Evolutionary conservation across 2,113 vertebrate species (phyloP), one percentile per base, ranked within the genome.

Genomic region (Vimba vimba): DNA sequence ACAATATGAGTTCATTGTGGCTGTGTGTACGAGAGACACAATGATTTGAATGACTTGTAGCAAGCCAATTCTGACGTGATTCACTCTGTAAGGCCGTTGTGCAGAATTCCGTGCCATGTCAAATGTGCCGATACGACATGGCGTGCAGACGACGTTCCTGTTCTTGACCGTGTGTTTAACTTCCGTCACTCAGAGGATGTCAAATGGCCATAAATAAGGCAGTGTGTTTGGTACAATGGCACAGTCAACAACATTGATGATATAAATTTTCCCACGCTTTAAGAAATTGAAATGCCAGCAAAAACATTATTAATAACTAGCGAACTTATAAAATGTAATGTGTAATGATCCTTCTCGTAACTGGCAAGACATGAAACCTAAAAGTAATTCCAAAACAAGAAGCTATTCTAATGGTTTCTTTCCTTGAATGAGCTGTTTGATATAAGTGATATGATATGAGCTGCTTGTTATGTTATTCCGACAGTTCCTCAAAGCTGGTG

Each of bases 111-210:
- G 1, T 4, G 19, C 27, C 75, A 21, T 36, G 75, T 45, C 33
- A 64, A 39, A 86, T n/a, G 64, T 55, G 55, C 82, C 83, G 79
- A 74, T 36, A 64, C 43, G 25, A 69, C 45, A 77, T 88, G 83
- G 69, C 85, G 84, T 88, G 86, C 71, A 88, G 86, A 88, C 85
- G 21, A 43, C 25, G 75, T 90, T 90, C 86, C 88, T 88, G 87
- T 90, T 77, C 79, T 59, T 83, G 52, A 79, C 25, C 21, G 81
- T 55, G 84, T 81, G 36, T 87, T 89, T 85, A 33, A 77, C 86
- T 86, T 85, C 77, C 59, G 8, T 50, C 47, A 73, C 62, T 85
- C 33, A 25, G 52, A 88, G 77, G 85, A 90, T 87, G 88, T 89
- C 27, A 80, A 52, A 83, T 25, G 21, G 39, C 69, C 84, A 62